Conservation (phyloP, 2,797 vertebrate genomes). For the Heliangelus exortis region DNA sequence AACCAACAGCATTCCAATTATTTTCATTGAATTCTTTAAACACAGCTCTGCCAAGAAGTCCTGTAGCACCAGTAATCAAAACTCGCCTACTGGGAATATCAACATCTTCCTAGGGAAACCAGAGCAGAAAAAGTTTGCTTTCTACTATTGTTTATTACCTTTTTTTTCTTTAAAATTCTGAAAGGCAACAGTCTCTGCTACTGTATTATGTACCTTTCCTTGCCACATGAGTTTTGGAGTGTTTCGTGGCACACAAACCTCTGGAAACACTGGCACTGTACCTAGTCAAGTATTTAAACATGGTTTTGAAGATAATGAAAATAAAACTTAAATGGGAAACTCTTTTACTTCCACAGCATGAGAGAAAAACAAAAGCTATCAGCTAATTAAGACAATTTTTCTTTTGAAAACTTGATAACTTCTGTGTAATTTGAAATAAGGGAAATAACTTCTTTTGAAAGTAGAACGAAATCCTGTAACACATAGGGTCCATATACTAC, state of each 20-base stretch:
- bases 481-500: neutral
- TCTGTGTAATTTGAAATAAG: neutral
- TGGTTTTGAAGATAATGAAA: neutral
- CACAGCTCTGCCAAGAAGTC: slow-evolving; percentile 91
- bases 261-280: neutral
- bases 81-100: slow-evolving; percentile 77
- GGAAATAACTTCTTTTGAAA: neutral
- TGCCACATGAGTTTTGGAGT: neutral
- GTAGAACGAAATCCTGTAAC: neutral
- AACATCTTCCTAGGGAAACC: slow-evolving; percentile 82
- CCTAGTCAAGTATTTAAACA: neutral
- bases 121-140: neutral
- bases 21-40: slow-evolving; percentile 89
- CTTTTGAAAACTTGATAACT: neutral
- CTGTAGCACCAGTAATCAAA: slow-evolving; percentile 92
- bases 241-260: neutral
- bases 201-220: neutral
- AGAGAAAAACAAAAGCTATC: neutral
- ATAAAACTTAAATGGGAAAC: neutral
- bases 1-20: slow-evolving; percentile 87
- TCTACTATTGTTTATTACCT: neutral
- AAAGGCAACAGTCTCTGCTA: neutral
- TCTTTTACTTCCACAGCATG: neutral
- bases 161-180: neutral
- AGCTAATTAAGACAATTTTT: neutral